These are phyloP conservation scores for Atethmia centrago DNA, from an alignment of 2,888 invertebrate genomes.

Conservation along the genomic window DNA sequence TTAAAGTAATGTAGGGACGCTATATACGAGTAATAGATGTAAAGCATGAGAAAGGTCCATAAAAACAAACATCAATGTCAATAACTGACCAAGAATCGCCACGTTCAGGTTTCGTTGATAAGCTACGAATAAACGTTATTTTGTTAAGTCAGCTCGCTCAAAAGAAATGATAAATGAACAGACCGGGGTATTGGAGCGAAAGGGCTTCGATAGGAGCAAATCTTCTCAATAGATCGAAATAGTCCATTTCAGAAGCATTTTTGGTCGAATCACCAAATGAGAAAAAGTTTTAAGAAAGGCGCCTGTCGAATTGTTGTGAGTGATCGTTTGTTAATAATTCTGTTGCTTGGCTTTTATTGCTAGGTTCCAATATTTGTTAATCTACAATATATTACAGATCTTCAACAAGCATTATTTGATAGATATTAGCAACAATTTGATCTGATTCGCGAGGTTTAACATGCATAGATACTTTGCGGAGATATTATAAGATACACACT, in stretches of 20 bases:
- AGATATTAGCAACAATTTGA: neutral
- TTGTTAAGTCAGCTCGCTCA: constrained; percentile 26
- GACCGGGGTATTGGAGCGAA: constrained; percentile 34
- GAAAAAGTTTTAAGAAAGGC: neutral
- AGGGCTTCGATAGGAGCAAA: constrained; percentile 22
- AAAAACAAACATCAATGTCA: neutral
- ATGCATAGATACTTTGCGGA: neutral
- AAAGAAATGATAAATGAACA: constrained; percentile 36
- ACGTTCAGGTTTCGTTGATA: neutral
- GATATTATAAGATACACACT: constrained; percentile 7
- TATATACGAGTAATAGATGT: neutral
- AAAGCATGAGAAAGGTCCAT: neutral
- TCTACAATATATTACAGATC: neutral
- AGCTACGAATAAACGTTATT: constrained; percentile 7
- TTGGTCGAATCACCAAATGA: constrained; percentile 6
- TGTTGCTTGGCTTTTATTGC: constrained; percentile 3
- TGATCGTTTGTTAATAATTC: constrained; percentile 17
- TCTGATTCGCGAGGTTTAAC: neutral
- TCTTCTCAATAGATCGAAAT: constrained; percentile 25
- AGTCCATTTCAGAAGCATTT: constrained; percentile 5
- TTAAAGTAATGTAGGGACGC: constrained; percentile 1
- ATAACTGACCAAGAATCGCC: neutral
- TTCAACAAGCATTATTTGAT: neutral
- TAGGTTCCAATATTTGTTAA: neutral
- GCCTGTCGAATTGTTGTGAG: constrained; percentile 36